A percentile compares a stretch with the other conserved stretches of the same genome.
Conservation (phyloP, 2,113 vertebrate genomes). For the western clawed frog (Xenopus tropicalis) region DNA sequence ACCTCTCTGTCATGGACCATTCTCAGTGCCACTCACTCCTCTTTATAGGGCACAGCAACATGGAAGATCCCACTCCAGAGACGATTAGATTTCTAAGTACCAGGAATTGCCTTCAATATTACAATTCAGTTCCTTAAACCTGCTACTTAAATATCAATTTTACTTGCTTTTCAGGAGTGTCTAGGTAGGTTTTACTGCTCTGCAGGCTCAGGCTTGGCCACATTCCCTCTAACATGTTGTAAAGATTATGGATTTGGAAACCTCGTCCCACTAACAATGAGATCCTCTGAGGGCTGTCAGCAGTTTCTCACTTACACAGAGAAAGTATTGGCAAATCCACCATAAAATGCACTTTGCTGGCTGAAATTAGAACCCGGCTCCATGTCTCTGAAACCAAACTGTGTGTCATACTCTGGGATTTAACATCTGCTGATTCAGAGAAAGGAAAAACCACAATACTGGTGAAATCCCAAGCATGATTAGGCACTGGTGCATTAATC, state of each 20-base stretch:
- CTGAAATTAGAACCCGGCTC: constrained; percentile 33
- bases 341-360: constrained; percentile 23
- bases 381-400: constrained; percentile 33
- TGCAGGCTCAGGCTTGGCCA: constrained; percentile 13
- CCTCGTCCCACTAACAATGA: constrained; percentile 35
- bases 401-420: constrained; percentile 17
- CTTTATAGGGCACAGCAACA: too few species aligned
- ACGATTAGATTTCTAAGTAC: too few species aligned
- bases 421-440: constrained; percentile 36
- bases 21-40: too few species aligned
- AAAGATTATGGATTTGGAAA: constrained; percentile 36
- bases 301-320: constrained; percentile 40
- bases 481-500: constrained; percentile 17
- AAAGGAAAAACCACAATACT: constrained; percentile 3
- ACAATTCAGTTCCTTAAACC: not conserved
- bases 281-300: constrained; percentile 40
- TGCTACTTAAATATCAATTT: constrained; percentile 1
- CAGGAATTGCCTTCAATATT: constrained; percentile 14
- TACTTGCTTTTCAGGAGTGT: constrained; percentile 5
- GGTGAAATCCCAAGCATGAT: not conserved
- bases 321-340: constrained; percentile 34
- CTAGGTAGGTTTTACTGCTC: not conserved
- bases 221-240: constrained; percentile 32
- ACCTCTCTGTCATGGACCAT: too few species aligned
- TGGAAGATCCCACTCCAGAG: too few species aligned